These are phyloP conservation scores for Micrasema minimum DNA, from an alignment of 1,140 invertebrate genomes.

Conservation along the genomic window DNA sequence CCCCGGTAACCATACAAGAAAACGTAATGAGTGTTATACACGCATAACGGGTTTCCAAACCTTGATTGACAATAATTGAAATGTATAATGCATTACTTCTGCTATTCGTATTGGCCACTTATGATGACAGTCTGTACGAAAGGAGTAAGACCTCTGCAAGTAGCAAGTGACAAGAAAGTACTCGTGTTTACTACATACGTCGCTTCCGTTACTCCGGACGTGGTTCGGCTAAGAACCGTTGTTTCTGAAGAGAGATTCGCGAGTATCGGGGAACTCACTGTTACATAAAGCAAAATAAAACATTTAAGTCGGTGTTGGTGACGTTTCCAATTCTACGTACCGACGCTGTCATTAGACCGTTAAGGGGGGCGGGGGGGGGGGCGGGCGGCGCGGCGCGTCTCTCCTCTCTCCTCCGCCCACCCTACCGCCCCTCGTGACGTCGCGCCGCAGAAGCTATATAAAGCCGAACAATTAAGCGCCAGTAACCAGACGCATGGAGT, in stretches of 20 bases:
- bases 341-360: conserved; percentile 47
- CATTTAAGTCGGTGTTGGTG: conserved; percentile 27
- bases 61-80: conserved; percentile 9
- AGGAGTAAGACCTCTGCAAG: conserved; percentile 4
- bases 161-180: conserved; percentile 22
- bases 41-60: background rate
- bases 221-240: conserved; percentile 53
- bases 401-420: conserved; percentile 38
- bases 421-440: conserved; percentile 57
- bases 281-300: conserved; percentile 47
- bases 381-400: conserved; percentile 25
- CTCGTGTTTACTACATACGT: conserved; percentile 42
- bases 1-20: background rate
- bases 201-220: conserved; percentile 50
- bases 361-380: conserved; percentile 26
- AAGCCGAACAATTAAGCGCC: conserved; percentile 63
- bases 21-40: conserved; percentile 3
- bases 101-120: background rate
- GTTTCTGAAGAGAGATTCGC: conserved; percentile 65
- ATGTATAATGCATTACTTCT: background rate
- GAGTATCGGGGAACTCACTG: conserved; percentile 15
- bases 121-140: background rate
- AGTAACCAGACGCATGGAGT: conserved; percentile 67
- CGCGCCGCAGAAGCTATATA: conserved; percentile 64
- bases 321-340: conserved; percentile 47